Percentiles rank a stretch among this genome's conserved stretches.
Evolutionary conservation across 2,797 vertebrate genomes (phyloP).

Genomic region (Acanthopagrus latus): DNA sequence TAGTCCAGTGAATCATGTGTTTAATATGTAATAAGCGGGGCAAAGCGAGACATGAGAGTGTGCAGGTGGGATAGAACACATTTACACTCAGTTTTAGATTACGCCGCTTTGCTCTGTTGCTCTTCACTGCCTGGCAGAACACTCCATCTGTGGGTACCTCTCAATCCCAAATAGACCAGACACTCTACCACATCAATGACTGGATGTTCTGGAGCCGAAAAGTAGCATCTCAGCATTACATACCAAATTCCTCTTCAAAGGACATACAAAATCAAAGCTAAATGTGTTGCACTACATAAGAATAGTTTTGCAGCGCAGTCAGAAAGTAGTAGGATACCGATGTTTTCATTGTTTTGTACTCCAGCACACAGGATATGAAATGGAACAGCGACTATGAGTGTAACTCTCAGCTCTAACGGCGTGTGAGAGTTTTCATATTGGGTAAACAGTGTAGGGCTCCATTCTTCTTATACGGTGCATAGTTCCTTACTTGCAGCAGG

Average conservation of each 20-base stretch:
- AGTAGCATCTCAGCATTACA: constrained; percentile 25
- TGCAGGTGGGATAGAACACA: constrained; percentile 36
- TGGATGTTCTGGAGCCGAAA: constrained; percentile 42
- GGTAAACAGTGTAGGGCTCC: neutral
- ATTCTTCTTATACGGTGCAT: neutral
- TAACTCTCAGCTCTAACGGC: neutral
- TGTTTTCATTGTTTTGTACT: constrained; percentile 15
- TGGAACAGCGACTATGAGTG: constrained; percentile 12
- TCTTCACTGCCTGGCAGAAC: constrained; percentile 39
- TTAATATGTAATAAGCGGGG: constrained; percentile 56
- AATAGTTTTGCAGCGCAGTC: constrained; percentile 30
- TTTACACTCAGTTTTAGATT: constrained; percentile 48
- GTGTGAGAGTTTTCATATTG: neutral
- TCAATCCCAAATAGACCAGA: constrained; percentile 49
- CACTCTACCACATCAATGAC: constrained; percentile 51
- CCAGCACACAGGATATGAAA: constrained; percentile 10
- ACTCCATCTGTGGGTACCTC: constrained; percentile 54
- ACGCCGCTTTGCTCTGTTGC: constrained; percentile 48
- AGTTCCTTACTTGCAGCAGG: neutral
- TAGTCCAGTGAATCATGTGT: constrained; percentile 63
- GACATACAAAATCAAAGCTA: constrained; percentile 24
- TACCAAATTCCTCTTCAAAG: constrained; percentile 34
- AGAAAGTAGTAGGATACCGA: constrained; percentile 11
- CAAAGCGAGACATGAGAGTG: constrained; percentile 26
- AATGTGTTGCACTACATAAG: constrained; percentile 17